Evolutionary conservation across 1,140 invertebrate genomes (phyloP).

Genomic region (Schlechtendalia chinensis): DNA sequence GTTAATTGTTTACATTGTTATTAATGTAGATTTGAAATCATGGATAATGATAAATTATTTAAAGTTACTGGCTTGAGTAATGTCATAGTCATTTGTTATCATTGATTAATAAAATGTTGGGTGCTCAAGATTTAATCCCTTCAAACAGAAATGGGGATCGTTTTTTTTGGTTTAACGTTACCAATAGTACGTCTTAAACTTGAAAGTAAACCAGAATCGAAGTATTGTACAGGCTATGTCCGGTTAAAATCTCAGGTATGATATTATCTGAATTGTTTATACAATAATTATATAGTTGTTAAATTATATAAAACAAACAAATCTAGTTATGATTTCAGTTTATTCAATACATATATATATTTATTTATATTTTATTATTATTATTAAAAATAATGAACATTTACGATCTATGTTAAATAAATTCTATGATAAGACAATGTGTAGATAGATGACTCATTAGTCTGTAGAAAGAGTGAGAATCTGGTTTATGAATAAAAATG

Average conservation of each 20-base stretch:
- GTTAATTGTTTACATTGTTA: neutral
- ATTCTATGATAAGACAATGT: too few species aligned
- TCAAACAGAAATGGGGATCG: slow-evolving; percentile 35
- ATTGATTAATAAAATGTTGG: slow-evolving; percentile 39
- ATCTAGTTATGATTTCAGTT: too few species aligned
- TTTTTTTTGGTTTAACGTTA: slow-evolving; percentile 36
- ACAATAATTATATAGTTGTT: too few species aligned
- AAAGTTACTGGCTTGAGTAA: slow-evolving; percentile 31
- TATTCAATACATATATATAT: too few species aligned
- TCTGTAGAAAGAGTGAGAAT: too few species aligned
- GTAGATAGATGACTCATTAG: too few species aligned
- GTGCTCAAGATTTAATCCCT: slow-evolving; percentile 23
- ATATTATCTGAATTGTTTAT: too few species aligned
- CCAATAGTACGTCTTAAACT: slow-evolving; percentile 17
- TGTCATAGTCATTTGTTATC: slow-evolving; percentile 42
- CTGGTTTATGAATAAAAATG: too few species aligned
- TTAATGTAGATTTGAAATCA: slow-evolving; percentile 37
- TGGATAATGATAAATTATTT: slow-evolving; percentile 39
- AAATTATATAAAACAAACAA: too few species aligned
- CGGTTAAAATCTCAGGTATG: slow-evolving; percentile 13
- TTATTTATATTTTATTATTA: too few species aligned
- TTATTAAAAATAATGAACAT: too few species aligned
- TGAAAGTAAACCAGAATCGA: slow-evolving; percentile 20
- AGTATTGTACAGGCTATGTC: slow-evolving; percentile 31
- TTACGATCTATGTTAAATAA: too few species aligned